Conservation (phyloP, 2,113 vertebrate species). For the Heloderma charlesbogerti region DNA sequence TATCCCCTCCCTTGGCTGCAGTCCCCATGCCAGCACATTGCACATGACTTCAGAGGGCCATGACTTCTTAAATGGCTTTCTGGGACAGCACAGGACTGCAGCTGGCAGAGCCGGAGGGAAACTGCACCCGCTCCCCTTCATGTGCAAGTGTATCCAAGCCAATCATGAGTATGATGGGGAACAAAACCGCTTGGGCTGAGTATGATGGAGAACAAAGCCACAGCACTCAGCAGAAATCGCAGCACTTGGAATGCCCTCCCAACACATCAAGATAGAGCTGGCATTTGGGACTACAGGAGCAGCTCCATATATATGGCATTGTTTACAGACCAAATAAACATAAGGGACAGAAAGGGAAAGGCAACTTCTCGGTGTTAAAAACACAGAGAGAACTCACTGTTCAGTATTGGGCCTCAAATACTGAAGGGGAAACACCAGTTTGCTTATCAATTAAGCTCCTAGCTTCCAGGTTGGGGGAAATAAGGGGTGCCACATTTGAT, state of each 20-base stretch:
- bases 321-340: neutral
- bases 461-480: neutral
- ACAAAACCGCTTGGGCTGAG: neutral
- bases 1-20: neutral
- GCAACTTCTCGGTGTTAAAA: too few relatives aligned
- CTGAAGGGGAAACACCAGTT: neutral
- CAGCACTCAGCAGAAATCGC: neutral
- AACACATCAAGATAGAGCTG: neutral
- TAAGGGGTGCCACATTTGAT: neutral
- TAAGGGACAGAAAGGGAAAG: neutral
- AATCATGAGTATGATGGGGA: neutral
- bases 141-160: neutral
- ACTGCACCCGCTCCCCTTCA: neutral
- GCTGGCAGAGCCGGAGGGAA: neutral
- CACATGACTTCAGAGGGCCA: too few relatives aligned
- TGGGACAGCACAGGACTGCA: too few relatives aligned
- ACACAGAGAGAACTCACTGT: too few relatives aligned
- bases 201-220: too few relatives aligned
- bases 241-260: neutral
- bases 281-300: too few relatives aligned
- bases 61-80: neutral
- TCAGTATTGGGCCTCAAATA: neutral
- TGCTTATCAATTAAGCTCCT: neutral
- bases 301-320: neutral
- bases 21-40: neutral